Conservation (phyloP, 1,140 invertebrate genomes). For the Onthophagus taurus region DNA sequence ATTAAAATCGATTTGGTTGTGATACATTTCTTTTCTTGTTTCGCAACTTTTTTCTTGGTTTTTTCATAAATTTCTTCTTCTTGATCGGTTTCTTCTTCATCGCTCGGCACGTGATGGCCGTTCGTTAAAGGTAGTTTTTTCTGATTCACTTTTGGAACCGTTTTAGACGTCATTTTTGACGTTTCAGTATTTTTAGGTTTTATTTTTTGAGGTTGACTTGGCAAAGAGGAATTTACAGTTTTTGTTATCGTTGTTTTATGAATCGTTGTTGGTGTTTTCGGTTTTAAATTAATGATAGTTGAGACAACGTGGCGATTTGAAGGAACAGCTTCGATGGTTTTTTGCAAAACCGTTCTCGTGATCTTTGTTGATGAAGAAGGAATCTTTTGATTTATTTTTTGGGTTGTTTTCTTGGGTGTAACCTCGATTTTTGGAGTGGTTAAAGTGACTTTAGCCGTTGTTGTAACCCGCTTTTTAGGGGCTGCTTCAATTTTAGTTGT, state of each 20-base stretch:
- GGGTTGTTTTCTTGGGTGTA: constrained; percentile 3
- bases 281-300: constrained; percentile 24
- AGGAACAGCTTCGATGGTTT: neutral
- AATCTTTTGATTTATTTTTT: constrained; percentile 9
- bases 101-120: constrained; percentile 15
- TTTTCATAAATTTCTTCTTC: neutral
- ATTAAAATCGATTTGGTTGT: constrained; percentile 35
- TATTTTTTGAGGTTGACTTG: no score
- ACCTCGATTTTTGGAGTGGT: neutral
- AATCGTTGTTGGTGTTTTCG: constrained; percentile 22
- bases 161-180: constrained; percentile 24
- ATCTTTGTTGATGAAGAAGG: neutral
- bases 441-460: neutral
- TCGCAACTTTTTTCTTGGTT: constrained; percentile 2
- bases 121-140: constrained; percentile 30
- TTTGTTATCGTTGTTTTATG: constrained; percentile 18
- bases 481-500: constrained; percentile 8
- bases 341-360: neutral
- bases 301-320: constrained; percentile 25
- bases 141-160: constrained; percentile 35
- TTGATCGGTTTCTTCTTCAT: constrained; percentile 28
- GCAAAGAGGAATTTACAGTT: constrained; percentile 15
- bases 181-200: constrained; percentile 22
- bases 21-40: constrained; percentile 24
- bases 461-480: neutral